Percentiles rank a stretch among this genome's conserved stretches.
Conservation (phyloP, 2,888 invertebrate genomes). For the Diloba caeruleocephala region DNA sequence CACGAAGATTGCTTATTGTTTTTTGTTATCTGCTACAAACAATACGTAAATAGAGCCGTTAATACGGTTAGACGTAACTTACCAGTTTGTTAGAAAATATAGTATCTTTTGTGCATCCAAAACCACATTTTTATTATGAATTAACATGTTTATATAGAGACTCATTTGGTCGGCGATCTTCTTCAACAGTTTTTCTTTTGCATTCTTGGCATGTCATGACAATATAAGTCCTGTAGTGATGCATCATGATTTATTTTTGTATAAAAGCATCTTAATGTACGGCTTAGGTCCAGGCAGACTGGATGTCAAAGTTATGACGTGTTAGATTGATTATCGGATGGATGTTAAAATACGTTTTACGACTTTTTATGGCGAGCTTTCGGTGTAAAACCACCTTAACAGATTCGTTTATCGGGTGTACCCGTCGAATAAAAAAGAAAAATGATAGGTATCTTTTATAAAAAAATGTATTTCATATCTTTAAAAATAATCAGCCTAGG, state of each 20-base stretch:
- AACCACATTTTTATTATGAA: constrained; percentile 82
- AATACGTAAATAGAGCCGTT: constrained; percentile 65
- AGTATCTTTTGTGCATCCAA: constrained; percentile 71
- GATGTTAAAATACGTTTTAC: constrained; percentile 89
- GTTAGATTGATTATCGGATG: constrained; percentile 90
- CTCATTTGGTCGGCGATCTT: constrained; percentile 82
- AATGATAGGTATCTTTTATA: constrained; percentile 34
- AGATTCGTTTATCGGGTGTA: constrained; percentile 75
- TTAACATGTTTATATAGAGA: constrained; percentile 87
- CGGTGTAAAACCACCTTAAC: constrained; percentile 80
- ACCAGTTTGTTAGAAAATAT: constrained; percentile 84
- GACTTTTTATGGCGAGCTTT: constrained; percentile 86
- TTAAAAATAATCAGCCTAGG: constrained; percentile 9
- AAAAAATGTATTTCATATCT: constrained; percentile 26
- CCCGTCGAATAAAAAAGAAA: constrained; percentile 41
- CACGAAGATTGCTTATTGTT: constrained; percentile 10
- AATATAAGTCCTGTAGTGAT: constrained; percentile 54
- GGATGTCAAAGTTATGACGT: constrained; percentile 90
- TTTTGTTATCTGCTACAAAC: constrained; percentile 68
- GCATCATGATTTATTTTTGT: constrained; percentile 57
- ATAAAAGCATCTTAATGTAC: constrained; percentile 51
- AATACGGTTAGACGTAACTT: constrained; percentile 71
- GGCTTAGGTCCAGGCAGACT: constrained; percentile 79
- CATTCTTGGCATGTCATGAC: constrained; percentile 48
- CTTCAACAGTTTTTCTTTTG: constrained; percentile 74